phyloP scores from a whole-genome alignment of 2,113 vertebrate genomes.

The Leptocoma aspasia region DNA sequence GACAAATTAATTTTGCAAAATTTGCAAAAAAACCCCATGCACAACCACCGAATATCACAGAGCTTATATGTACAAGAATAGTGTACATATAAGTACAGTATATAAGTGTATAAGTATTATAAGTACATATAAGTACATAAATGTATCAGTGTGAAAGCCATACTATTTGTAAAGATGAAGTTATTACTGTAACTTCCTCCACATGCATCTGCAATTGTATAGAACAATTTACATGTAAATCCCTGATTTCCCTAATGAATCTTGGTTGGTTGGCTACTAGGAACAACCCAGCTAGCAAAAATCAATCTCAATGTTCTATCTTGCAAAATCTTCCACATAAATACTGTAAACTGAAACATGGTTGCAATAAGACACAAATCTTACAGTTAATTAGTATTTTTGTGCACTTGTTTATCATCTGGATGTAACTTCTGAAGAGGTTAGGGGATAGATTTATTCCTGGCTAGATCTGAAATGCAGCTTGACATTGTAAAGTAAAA shows the following conservation, averaged over 20 bases:
- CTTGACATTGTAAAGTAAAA: neutral
- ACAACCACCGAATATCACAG: neutral
- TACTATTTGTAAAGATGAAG: neutral
- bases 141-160: neutral
- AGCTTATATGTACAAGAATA: neutral
- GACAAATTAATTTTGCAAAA: neutral
- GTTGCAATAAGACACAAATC: slow-evolving; percentile 8
- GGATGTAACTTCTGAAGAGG: neutral
- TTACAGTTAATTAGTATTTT: slow-evolving; percentile 30
- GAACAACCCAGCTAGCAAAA: neutral
- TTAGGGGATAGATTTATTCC: neutral
- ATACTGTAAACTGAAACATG: neutral
- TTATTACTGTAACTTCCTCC: neutral
- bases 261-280: neutral
- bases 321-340: slow-evolving; percentile 5
- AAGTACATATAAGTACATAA: neutral
- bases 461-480: neutral
- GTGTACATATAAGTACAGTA: neutral
- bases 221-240: neutral
- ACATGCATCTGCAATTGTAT: neutral
- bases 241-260: neutral
- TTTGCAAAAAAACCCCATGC: neutral
- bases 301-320: neutral
- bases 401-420: neutral
- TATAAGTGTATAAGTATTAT: no score